Conservation (phyloP, 2,888 invertebrate species). For the Eupithecia subumbrata region DNA sequence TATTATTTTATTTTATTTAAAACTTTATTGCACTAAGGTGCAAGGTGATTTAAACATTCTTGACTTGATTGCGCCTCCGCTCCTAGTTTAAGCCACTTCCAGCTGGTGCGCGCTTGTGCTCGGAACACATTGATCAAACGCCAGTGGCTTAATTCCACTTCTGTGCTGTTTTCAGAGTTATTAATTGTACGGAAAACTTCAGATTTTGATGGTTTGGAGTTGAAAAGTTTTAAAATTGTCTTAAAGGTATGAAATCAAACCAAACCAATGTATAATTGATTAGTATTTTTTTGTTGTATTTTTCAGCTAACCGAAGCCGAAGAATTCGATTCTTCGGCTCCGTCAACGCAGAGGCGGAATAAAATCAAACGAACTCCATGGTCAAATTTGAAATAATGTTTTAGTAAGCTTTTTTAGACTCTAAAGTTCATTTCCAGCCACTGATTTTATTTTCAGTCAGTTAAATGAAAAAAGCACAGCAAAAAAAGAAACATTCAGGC, state of each 20-base stretch:
- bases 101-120: slow-evolving; percentile 15
- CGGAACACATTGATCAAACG: slow-evolving; percentile 20
- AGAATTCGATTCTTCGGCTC: too few species aligned
- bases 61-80: not conserved
- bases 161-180: not conserved
- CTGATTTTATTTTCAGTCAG: not conserved
- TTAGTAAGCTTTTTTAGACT: too few species aligned
- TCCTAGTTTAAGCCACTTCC: not conserved
- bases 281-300: not conserved
- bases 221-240: not conserved
- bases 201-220: not conserved
- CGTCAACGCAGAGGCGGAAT: too few species aligned
- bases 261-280: not conserved
- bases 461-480: not conserved
- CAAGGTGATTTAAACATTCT: too few species aligned
- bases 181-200: not conserved
- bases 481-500: not conserved
- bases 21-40: too few species aligned
- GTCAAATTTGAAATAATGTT: too few species aligned
- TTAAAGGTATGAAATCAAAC: not conserved
- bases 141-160: slow-evolving; percentile 23
- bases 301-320: too few species aligned
- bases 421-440: too few species aligned
- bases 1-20: too few species aligned
- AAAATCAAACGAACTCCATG: too few species aligned